phyloP scores from a whole-genome alignment of 1,140 invertebrate genomes.

The Drosophila lini region DNA sequence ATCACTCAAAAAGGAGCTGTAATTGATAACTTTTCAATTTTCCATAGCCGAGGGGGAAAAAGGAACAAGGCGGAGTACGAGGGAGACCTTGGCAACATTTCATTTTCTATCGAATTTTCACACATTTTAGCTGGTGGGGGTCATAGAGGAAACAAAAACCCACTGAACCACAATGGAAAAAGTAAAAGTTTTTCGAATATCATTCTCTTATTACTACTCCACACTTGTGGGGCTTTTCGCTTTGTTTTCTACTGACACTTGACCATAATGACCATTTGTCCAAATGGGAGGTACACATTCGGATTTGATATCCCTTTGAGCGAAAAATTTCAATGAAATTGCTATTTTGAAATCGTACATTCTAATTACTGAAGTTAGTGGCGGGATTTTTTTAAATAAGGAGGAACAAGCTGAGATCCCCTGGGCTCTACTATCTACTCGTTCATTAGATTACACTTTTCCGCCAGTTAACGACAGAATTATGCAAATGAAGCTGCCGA shows the following conservation, averaged over 20 bases:
- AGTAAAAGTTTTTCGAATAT: constrained; percentile 58
- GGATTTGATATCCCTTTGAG: background rate
- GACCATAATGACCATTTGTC: constrained; percentile 23
- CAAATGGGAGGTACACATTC: background rate
- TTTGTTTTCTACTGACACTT: constrained; percentile 11
- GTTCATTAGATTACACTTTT: constrained; percentile 75
- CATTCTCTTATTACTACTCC: constrained; percentile 35
- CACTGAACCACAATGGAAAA: constrained; percentile 42
- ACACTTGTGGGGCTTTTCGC: constrained; percentile 21
- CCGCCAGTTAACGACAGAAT: constrained; percentile 70
- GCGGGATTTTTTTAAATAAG: background rate
- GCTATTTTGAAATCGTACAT: background rate
- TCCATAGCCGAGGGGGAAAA: constrained; percentile 22
- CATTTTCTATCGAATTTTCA: constrained; percentile 36
- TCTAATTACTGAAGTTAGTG: constrained; percentile 8
- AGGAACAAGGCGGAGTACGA: background rate
- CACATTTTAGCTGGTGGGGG: constrained; percentile 1
- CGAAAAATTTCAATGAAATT: constrained; percentile 2
- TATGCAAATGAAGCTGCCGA: constrained; percentile 60
- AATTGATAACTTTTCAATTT: constrained; percentile 72
- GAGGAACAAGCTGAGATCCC: background rate
- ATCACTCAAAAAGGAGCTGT: constrained; percentile 48
- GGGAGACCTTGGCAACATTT: constrained; percentile 41
- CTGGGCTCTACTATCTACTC: constrained; percentile 55
- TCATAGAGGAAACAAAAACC: constrained; percentile 20